Base-by-base conservation (phyloP, 2,113 vertebrate species). In the Motacilla tschutschensis region DNA sequence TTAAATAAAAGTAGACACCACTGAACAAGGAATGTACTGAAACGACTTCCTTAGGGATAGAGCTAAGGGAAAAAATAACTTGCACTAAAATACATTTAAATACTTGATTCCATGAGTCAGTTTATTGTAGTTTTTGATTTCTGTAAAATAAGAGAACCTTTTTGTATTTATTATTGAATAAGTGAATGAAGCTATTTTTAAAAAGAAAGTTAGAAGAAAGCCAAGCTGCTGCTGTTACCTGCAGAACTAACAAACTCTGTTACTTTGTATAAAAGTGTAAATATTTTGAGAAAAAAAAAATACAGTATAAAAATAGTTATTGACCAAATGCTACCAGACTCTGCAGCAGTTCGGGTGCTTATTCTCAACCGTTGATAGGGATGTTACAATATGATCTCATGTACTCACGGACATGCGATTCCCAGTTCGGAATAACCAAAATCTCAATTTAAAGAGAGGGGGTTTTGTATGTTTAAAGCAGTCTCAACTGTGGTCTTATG, bases 81-180 rank as follows among this genome's bases (percentile, higher is more conserved):
- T 99, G 99, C 98, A 99, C 99, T 99, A 98, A 98, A 98, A 98
- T 96, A 97, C 97, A 96, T 97, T 98, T 98, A 98, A 98, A 99
- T 99, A 98, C 98, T 98, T 98, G 98, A 99, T 98, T 98, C 98
- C 97, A 99, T 99, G 99, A 99, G 99, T 99, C 99, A 99, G 98
- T 99, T 99, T 98, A 98, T 98, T 98, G 98, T 99, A 99, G 98
- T 97, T 97, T 98, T 98, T 96, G 97, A 98, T 98, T 98, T 98
- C 97, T 99, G 99, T 99, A 99, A 98, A 98, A 98, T 99, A 99
- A 99, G 98, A 99, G 98, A 98, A 98, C 97, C 97, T 97, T 99
- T 99, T 99, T 99, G 98, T 99, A 99, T 99, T 99, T 99, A 99
- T 99, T 99, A 99, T 97, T 97, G 98, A 98, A 98, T 98, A 99